These are phyloP conservation scores for Paralvinella palmiformis DNA, from an alignment of 1,140 invertebrate species.

Conservation along the genomic window DNA sequence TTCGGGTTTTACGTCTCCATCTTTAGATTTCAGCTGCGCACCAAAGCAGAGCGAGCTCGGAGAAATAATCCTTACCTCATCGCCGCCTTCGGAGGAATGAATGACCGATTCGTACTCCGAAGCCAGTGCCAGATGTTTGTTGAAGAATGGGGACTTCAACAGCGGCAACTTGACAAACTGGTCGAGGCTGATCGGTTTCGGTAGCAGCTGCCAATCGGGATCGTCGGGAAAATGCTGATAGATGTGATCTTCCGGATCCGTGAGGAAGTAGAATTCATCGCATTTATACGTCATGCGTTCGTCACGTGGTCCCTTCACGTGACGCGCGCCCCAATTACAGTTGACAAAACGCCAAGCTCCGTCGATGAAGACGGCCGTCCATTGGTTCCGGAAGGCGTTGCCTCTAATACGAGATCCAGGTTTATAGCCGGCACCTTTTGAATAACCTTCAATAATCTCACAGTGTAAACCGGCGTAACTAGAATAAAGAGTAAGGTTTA, in stretches of 20 bases:
- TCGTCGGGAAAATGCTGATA: slow-evolving; percentile 56
- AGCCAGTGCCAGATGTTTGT: slow-evolving; percentile 15
- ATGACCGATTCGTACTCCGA: slow-evolving; percentile 25
- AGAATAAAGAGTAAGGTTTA: slow-evolving; percentile 29
- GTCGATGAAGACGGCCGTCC: slow-evolving; percentile 49
- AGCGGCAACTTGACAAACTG: slow-evolving; percentile 54
- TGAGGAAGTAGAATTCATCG: slow-evolving; percentile 54
- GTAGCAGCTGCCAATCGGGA: slow-evolving; percentile 42
- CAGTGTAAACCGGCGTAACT: slow-evolving; percentile 97
- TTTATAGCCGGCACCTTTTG: slow-evolving; percentile 96
- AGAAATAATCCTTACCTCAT: slow-evolving; percentile 36
- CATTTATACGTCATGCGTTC: slow-evolving; percentile 36
- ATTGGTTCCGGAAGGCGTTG: slow-evolving; percentile 48
- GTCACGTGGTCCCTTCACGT: slow-evolving; percentile 31
- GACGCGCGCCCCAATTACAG: slow-evolving; percentile 54
- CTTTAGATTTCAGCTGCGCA: slow-evolving; percentile 21
- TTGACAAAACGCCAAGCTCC: slow-evolving; percentile 50
- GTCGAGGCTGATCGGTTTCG: slow-evolving; percentile 51
- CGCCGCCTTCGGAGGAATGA: slow-evolving; percentile 35
- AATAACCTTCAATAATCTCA: slow-evolving; percentile 98
- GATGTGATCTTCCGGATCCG: slow-evolving; percentile 55
- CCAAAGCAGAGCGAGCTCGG: slow-evolving; percentile 25
- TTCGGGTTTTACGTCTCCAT: slow-evolving; percentile 26
- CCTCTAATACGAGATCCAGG: slow-evolving; percentile 90
- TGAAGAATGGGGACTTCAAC: slow-evolving; percentile 47